phyloP scores from a whole-genome alignment of 1,140 invertebrate genomes.

The Paraescarpia echinospica region DNA sequence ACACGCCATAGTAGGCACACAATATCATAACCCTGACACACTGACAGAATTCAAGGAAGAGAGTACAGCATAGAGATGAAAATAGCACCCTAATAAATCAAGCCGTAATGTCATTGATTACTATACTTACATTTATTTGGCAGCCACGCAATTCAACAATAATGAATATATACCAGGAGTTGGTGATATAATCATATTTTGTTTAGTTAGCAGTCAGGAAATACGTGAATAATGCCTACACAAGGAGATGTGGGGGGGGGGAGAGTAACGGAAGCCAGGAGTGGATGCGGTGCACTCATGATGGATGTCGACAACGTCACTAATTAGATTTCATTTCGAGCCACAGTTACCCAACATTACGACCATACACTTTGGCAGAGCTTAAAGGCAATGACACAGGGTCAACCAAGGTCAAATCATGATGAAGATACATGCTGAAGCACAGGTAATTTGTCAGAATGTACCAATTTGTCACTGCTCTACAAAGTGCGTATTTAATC shows the following conservation, averaged over 20 bases:
- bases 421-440: neutral
- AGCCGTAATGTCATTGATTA: neutral
- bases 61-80: no score
- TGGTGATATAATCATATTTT: neutral
- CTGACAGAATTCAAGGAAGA: no score
- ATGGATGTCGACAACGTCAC: neutral
- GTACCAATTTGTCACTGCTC: no score
- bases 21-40: no score
- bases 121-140: no score
- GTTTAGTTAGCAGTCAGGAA: neutral
- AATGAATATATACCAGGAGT: no score
- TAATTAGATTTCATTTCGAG: neutral
- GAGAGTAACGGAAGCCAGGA: neutral
- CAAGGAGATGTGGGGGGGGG: neutral
- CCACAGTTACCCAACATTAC: neutral
- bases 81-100: neutral
- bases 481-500: neutral
- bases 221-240: neutral
- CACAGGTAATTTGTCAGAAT: neutral
- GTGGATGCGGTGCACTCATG: neutral
- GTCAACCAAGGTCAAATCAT: neutral
- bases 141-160: no score
- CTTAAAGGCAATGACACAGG: neutral
- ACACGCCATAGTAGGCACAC: no score
- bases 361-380: neutral